Percentiles rank a stretch among this genome's conserved stretches.
These are phyloP conservation scores for Dermochelys coriacea DNA, from an alignment of 2,797 vertebrate genomes.

Conservation along the genomic window DNA sequence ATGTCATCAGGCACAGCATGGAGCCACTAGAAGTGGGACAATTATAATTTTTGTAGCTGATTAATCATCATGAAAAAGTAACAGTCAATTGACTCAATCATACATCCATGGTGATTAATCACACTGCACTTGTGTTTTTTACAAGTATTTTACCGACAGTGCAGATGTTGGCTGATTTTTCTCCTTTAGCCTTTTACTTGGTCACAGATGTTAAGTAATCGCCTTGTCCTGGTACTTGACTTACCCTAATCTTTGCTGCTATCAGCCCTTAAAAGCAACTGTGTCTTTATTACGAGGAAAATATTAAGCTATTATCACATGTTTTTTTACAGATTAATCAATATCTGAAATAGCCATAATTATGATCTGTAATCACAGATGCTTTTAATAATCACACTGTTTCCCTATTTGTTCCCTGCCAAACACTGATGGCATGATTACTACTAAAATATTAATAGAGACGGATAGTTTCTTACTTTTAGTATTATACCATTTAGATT, in stretches of 20 bases:
- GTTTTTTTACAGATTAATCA: slow-evolving; percentile 73
- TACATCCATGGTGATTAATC: slow-evolving; percentile 88
- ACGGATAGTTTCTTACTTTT: slow-evolving; percentile 38
- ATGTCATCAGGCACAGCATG: slow-evolving; percentile 88
- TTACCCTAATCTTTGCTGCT: slow-evolving; percentile 78
- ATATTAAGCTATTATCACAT: slow-evolving; percentile 74
- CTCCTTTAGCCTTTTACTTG: slow-evolving; percentile 85
- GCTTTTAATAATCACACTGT: slow-evolving; percentile 65
- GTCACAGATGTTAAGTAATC: slow-evolving; percentile 89
- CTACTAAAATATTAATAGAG: slow-evolving; percentile 60
- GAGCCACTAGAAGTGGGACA: slow-evolving; percentile 87
- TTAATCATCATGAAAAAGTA: slow-evolving; percentile 90
- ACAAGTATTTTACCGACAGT: slow-evolving; percentile 85
- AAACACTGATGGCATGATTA: slow-evolving; percentile 37
- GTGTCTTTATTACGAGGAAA: slow-evolving; percentile 73
- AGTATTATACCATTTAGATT: slow-evolving; percentile 46
- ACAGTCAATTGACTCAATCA: slow-evolving; percentile 90
- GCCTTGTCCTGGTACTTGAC: slow-evolving; percentile 84
- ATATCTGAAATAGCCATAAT: slow-evolving; percentile 73
- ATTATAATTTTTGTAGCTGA: slow-evolving; percentile 90
- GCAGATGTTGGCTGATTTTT: slow-evolving; percentile 85
- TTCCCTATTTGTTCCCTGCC: slow-evolving; percentile 62
- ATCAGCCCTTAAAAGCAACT: slow-evolving; percentile 75
- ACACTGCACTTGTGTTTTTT: slow-evolving; percentile 86
- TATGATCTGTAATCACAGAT: slow-evolving; percentile 72